Evolutionary conservation across 1,140 invertebrate genomes (phyloP), one percentile per base, ranked within the genome.

Genomic region (Achatina immaculata): DNA sequence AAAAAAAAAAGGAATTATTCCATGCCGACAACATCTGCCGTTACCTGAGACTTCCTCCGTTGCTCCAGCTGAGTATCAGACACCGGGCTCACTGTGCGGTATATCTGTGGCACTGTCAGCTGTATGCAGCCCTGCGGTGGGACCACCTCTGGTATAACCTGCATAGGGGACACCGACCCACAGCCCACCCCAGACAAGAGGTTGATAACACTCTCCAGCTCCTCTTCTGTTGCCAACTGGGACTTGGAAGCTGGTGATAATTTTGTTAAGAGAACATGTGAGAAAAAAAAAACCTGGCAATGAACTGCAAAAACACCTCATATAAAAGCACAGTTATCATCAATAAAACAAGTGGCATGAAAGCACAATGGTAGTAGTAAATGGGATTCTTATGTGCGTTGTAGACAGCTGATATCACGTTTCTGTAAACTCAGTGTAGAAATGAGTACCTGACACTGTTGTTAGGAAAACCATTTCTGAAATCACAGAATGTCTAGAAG

Each of bases 161-260:
- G 79, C 78, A 81, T 73, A 36, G 75, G 75, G 69, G 79, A 65
- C 6, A 69, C 43, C 38, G 65, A 36, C 19, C 55, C 42, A 45
- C 24, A 68, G 77, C 71, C 81, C 16, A 83, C 76, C 7, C 87
- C 88, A 19, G 89, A 89, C 66, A 90, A 73, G 9, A 90, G 82
- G 81, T 88, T 88, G 78, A 90, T 89, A 21, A 90, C 88, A 85
- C 85, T 88, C 78, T 90, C 87, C 34, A 90, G 75, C 69, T 90
- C 89, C 83, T 90, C 89, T 45, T 87, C 87, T 45, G 89, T 86
- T 11, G 88, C 89, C n/a, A 89, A 77, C 28, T 77, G 72, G 43
- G 58, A 51, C 21, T 42, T 65, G 19, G 73, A 38, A 11, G 48
- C 71, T 73, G 71, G 28, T 6, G 75, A 28, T 75, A 58, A n/a